Evolutionary conservation across 2,113 vertebrate genomes (phyloP).

Genomic region (Sus scrofa): DNA sequence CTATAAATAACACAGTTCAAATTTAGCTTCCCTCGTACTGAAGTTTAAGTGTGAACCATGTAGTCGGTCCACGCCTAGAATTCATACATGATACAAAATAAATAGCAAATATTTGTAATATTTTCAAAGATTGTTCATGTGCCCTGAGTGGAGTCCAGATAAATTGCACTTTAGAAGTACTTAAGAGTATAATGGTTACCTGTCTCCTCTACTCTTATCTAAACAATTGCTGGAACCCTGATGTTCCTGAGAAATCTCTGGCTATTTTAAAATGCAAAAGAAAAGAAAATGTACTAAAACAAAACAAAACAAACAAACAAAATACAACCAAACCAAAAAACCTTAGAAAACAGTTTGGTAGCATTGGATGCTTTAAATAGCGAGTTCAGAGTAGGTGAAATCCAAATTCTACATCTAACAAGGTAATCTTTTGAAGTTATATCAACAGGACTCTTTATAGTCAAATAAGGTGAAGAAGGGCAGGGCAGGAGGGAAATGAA

Average conservation of each 20-base stretch:
- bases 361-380: background rate
- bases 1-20: background rate
- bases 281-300: background rate
- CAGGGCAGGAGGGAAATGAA: background rate
- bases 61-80: background rate
- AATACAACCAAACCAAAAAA: too few relatives aligned
- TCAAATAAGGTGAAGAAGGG: background rate
- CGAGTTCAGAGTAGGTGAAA: background rate
- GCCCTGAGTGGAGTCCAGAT: background rate
- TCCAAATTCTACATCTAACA: background rate
- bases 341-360: background rate
- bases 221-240: background rate
- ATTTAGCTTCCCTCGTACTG: background rate
- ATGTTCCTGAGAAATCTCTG: background rate
- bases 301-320: background rate
- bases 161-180: background rate
- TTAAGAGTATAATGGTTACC: background rate
- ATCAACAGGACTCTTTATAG: background rate
- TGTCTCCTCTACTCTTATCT: background rate
- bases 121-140: constrained; percentile 13
- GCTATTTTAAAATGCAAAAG: background rate
- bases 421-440: background rate
- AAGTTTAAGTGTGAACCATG: background rate
- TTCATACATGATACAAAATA: background rate
- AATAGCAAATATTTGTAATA: background rate